phyloP scores from a whole-genome alignment of 2,888 invertebrate species.

The Chironomus tentans region DNA sequence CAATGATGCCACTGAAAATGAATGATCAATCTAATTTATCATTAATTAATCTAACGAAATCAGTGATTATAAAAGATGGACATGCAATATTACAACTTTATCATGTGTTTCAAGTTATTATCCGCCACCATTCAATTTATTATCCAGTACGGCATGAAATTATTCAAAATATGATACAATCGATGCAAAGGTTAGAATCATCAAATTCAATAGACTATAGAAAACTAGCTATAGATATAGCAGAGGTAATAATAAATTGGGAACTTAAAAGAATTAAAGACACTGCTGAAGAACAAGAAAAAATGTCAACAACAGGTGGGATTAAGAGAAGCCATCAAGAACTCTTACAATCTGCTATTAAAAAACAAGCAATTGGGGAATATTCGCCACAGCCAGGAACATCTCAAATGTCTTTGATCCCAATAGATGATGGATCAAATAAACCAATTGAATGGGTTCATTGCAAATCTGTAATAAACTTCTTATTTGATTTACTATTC shows the following conservation, averaged over 20 bases:
- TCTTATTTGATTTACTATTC: constrained; percentile 84
- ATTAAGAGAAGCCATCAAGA: constrained; percentile 39
- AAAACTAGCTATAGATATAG: constrained; percentile 86
- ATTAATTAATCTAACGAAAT: constrained; percentile 97
- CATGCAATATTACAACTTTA: constrained; percentile 93
- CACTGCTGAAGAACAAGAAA: constrained; percentile 47
- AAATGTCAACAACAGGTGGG: constrained; percentile 28
- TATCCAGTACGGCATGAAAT: constrained; percentile 93
- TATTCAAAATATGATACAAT: constrained; percentile 91
- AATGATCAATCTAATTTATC: constrained; percentile 89
- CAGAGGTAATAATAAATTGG: constrained; percentile 98
- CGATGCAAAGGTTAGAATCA: constrained; percentile 87
- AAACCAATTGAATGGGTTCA: constrained; percentile 82
- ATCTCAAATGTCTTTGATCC: constrained; percentile 23
- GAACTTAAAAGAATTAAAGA: constrained; percentile 80
- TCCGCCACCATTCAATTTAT: constrained; percentile 92
- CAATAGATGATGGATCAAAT: constrained; percentile 56
- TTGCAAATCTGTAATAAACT: constrained; percentile 86
- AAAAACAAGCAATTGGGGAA: constrained; percentile 37
- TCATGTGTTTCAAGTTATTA: constrained; percentile 89
- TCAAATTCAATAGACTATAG: constrained; percentile 85
- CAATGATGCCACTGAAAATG: constrained; percentile 90
- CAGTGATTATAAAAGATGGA: constrained; percentile 96
- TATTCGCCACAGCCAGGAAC: constrained; percentile 28
- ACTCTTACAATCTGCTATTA: constrained; percentile 32